Conservation (phyloP, 2,797 vertebrate species). For the Chelon labrosus region DNA sequence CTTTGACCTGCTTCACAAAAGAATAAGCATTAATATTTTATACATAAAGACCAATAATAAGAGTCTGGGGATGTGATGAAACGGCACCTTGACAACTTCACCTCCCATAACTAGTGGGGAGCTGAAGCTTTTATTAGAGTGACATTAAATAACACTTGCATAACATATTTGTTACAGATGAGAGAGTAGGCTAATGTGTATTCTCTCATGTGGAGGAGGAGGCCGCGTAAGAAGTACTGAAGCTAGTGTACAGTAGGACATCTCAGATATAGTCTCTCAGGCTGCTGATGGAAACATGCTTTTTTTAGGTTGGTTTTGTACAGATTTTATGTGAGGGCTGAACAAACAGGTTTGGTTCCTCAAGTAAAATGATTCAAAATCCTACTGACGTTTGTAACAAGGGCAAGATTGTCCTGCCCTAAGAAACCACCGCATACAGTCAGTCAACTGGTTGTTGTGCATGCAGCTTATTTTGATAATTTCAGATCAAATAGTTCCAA, state of each 20-base stretch:
- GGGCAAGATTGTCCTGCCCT: neutral
- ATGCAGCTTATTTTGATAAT: neutral
- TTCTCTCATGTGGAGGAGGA: conserved; percentile 40
- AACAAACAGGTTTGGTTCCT: neutral
- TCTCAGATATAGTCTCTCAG: conserved; percentile 8
- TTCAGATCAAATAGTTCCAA: no score
- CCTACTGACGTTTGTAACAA: neutral
- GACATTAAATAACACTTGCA: conserved; percentile 80
- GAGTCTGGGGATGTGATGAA: conserved; percentile 59
- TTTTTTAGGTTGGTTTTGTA: neutral
- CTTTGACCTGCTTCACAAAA: conserved; percentile 53
- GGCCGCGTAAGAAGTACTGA: conserved; percentile 36
- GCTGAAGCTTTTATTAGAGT: conserved; percentile 72
- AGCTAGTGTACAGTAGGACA: conserved; percentile 26
- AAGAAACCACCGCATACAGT: neutral
- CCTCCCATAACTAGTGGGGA: conserved; percentile 68
- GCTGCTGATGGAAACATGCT: neutral
- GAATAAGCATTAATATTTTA: conserved; percentile 63
- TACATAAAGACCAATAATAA: conserved; percentile 50
- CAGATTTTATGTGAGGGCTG: neutral
- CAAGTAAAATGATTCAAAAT: no score
- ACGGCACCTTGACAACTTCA: conserved; percentile 76
- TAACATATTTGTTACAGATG: conserved; percentile 77
- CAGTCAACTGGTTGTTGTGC: neutral
- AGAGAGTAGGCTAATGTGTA: conserved; percentile 57